Conservation (phyloP, 2,888 invertebrate species). For the Drosophila nr. perissopoda region DNA sequence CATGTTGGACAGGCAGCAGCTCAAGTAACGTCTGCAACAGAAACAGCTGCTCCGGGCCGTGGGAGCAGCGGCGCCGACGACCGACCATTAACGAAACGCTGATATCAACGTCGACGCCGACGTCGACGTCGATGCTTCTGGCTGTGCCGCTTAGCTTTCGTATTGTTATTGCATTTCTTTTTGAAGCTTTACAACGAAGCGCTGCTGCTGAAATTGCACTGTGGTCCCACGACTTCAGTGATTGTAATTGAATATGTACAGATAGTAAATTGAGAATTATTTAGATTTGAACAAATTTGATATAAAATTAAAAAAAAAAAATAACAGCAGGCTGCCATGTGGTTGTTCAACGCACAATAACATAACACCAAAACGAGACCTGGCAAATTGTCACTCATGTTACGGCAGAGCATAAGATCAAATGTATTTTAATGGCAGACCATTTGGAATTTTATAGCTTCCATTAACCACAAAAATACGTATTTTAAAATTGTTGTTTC, state of each 20-base stretch:
- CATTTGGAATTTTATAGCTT: not conserved
- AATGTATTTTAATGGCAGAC: not conserved
- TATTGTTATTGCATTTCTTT: conserved; percentile 32
- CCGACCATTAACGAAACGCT: conserved; percentile 32
- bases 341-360: not conserved
- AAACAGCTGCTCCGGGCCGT: conserved; percentile 12
- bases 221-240: not conserved
- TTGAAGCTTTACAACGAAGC: conserved; percentile 17
- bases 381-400: not conserved
- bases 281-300: not conserved
- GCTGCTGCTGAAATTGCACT: conserved; percentile 5
- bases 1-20: conserved; percentile 45
- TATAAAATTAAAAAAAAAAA: not conserved
- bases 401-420: not conserved
- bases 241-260: not conserved
- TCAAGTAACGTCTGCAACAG: conserved; percentile 23
- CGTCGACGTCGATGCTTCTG: not conserved
- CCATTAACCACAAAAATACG: not conserved
- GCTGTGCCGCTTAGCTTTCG: conserved; percentile 22
- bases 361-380: not conserved
- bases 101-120: conserved; percentile 19
- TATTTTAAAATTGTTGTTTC: not conserved
- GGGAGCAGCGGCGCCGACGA: conserved; percentile 3
- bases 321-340: not conserved
- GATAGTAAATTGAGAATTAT: not conserved